These are phyloP conservation scores for Erythrocebus patas DNA, from an alignment of 2,113 vertebrate genomes.

Conservation along the genomic window DNA sequence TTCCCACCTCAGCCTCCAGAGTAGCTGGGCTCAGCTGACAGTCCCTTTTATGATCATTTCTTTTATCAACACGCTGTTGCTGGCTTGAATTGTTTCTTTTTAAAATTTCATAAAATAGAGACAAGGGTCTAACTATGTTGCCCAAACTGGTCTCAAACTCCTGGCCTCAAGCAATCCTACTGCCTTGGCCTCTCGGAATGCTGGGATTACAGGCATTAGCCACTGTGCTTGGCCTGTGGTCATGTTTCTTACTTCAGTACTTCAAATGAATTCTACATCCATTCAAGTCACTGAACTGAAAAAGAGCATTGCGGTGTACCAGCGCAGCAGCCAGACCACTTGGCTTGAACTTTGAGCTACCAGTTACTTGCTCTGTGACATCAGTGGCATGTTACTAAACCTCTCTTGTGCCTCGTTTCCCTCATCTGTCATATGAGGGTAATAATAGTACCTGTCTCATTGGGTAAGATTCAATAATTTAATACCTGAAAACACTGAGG, in stretches of 20 bases:
- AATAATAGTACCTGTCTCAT: not conserved
- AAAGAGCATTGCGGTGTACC: not conserved
- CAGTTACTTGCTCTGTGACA: not conserved
- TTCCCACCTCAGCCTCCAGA: no score
- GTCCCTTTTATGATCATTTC: not conserved
- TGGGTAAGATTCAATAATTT: not conserved
- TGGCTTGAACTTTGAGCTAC: not conserved
- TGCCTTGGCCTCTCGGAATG: no score
- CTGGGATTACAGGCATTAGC: no score
- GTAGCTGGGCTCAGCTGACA: not conserved
- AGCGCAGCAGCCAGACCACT: not conserved
- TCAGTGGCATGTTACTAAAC: not conserved
- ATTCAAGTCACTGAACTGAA: not conserved
- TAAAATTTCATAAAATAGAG: no score
- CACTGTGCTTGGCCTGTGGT: not conserved
- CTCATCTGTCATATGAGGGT: not conserved
- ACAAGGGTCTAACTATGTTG: no score
- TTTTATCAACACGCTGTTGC: no score
- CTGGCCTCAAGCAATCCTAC: no score
- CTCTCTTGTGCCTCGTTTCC: not conserved
- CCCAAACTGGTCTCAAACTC: no score
- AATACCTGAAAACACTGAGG: not conserved
- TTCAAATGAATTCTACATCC: not conserved
- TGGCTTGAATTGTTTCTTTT: no score
- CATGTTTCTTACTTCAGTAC: not conserved